Conservation (phyloP, 2,113 vertebrate species). For the Saimiri boliviensis region DNA sequence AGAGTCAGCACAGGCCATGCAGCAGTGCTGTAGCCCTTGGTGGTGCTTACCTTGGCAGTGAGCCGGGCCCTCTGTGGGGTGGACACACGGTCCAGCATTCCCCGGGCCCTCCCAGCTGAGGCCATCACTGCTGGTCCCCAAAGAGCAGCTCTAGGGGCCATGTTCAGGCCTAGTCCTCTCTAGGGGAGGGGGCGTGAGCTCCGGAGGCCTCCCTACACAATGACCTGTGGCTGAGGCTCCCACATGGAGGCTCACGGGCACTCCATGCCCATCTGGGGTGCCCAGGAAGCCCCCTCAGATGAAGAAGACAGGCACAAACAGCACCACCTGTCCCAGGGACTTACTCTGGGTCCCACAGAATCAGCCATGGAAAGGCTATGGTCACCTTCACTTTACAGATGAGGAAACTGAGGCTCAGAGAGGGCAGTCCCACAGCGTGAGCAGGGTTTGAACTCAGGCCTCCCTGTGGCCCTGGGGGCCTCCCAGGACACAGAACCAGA, state of each 20-base stretch:
- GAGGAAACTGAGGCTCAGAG: not conserved
- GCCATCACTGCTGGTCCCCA: not conserved
- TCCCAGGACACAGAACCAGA: not conserved
- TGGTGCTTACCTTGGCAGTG: not conserved
- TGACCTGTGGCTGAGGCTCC: not conserved
- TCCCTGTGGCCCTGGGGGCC: not conserved
- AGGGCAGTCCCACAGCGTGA: not conserved
- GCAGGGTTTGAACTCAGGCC: not conserved
- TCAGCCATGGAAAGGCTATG: not conserved
- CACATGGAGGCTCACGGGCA: too few species aligned
- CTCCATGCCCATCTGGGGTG: not conserved
- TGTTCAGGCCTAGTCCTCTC: not conserved
- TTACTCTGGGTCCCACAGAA: not conserved
- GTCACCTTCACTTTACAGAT: not conserved
- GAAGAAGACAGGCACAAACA: not conserved
- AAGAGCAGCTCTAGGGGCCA: not conserved
- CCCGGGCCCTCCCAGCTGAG: not conserved
- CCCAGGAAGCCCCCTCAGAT: not conserved
- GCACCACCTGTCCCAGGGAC: not conserved
- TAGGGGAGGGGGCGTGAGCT: too few species aligned
- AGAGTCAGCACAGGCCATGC: not conserved
- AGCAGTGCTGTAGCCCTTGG: not conserved
- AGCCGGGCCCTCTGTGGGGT: not conserved
- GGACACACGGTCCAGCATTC: too few species aligned
- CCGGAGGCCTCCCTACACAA: not conserved